phyloP scores from a whole-genome alignment of 2,888 invertebrate species.

The Eristalis intricaria region DNA sequence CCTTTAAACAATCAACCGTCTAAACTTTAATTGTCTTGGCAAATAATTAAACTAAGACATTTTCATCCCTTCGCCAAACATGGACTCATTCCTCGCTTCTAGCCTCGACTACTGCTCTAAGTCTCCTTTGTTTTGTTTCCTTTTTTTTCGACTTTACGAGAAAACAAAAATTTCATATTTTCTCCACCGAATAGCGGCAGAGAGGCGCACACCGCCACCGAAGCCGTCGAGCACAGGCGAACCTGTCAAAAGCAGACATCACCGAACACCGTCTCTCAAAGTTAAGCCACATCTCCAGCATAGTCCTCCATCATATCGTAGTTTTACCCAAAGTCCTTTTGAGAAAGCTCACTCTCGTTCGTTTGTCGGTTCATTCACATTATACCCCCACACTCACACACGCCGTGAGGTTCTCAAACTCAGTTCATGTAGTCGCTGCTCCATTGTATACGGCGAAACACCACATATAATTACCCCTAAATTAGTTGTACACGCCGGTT shows the following conservation, averaged over 20 bases:
- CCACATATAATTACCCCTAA: constrained; percentile 67
- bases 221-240: constrained; percentile 57
- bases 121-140: not conserved
- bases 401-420: constrained; percentile 32
- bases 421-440: not conserved
- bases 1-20: constrained; percentile 47
- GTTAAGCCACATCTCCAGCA: constrained; percentile 59
- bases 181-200: constrained; percentile 25
- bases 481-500: constrained; percentile 48
- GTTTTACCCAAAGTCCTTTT: constrained; percentile 49
- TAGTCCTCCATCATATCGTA: constrained; percentile 5
- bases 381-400: not conserved
- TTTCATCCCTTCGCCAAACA: not conserved
- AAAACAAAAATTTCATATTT: constrained; percentile 55
- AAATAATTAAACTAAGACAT: constrained; percentile 63
- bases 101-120: constrained; percentile 11
- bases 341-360: constrained; percentile 54
- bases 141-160: constrained; percentile 4
- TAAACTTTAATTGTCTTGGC: constrained; percentile 65
- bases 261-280: constrained; percentile 39
- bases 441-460: constrained; percentile 40
- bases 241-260: constrained; percentile 71
- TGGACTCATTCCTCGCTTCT: constrained; percentile 13
- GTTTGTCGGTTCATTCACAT: constrained; percentile 52
- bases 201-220: not conserved